Base-by-base conservation (phyloP, 2,797 vertebrate species). In the Neosalanx taihuensis region DNA sequence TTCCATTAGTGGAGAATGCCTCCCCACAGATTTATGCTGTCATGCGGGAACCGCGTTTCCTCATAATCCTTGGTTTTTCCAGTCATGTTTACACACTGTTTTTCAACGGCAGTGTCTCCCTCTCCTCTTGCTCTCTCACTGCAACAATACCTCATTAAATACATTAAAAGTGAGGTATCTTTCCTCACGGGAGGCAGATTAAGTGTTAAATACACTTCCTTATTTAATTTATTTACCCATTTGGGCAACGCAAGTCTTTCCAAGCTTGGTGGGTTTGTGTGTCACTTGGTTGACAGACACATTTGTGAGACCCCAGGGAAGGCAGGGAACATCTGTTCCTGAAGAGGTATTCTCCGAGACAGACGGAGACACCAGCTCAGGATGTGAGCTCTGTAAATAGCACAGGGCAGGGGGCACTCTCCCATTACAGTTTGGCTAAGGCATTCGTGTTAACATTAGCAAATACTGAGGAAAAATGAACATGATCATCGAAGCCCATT, bases 1-100 rank as follows among this genome's bases (percentile, higher is more conserved):
- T 85, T 85, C 84, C 83, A 87, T 87, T 86, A 87, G 74, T 74
- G 78, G 35, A 80, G 68, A 83, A 84, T 78, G 75, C 77, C 64
- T 83, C 83, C 67, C 61, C 56, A 62, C 82, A 86, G 86, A 89
- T 88, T 87, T 86, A 88, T 85, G 82, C 79, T 60, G 73, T 83
- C 81, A 85, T 78, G 77, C 64, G 51, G 80, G 79, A 74, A 78
- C 66, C 73, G 88, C 84, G 84, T 88, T 88, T 89, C 62, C 75
- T 80, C 78, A 85, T 88, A 88, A 89, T 83, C 76, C 74, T 78
- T 67, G 81, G 63, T 81, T 76, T 75, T 79, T 75, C 69, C 70
- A 68, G 70, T 59, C 30, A 9, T 83, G 72, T 84, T 84, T 81
- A 78, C 67, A 72, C 9, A 73, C 57, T 33, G 33, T 77, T 79